A percentile compares a stretch with the other conserved stretches of the same genome.
These are phyloP conservation scores for Poecilobothrus nobilitatus DNA, from an alignment of 2,888 invertebrate genomes.

Conservation along the genomic window DNA sequence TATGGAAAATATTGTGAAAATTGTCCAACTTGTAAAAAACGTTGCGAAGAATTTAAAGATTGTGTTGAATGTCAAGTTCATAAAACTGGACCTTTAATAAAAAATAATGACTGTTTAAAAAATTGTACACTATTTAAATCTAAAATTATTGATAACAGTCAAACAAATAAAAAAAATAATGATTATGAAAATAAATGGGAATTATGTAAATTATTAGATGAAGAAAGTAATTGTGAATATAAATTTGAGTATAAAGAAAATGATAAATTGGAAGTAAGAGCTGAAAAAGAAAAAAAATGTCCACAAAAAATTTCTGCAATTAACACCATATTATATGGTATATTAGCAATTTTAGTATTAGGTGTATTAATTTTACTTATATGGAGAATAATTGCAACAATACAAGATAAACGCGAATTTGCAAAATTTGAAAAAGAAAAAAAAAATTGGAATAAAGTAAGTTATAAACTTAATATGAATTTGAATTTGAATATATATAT, in stretches of 20 bases:
- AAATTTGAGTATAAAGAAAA: conserved; percentile 69
- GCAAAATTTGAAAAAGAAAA: conserved; percentile 89
- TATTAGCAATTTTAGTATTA: conserved; percentile 85
- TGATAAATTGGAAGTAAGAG: conserved; percentile 57
- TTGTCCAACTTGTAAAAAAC: conserved; percentile 81
- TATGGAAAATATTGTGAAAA: conserved; percentile 78
- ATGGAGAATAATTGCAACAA: conserved; percentile 90
- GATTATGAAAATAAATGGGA: conserved; percentile 44
- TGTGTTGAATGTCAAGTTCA: conserved; percentile 88
- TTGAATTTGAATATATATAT: too few species aligned
- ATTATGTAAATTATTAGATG: conserved; percentile 68
- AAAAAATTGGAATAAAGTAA: conserved; percentile 92
- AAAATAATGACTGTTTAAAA: conserved; percentile 46
- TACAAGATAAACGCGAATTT: conserved; percentile 88
- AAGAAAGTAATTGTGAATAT: conserved; percentile 77
- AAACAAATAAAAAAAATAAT: conserved; percentile 60
- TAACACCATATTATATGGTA: conserved; percentile 47
- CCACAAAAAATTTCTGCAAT: conserved; percentile 70
- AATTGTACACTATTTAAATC: conserved; percentile 55
- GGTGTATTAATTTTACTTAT: conserved; percentile 80
- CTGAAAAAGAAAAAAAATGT: conserved; percentile 70
- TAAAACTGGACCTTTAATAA: conserved; percentile 59
- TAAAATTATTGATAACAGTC: conserved; percentile 43
- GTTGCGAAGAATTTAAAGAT: conserved; percentile 76
- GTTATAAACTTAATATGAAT: conserved; percentile 26